These are phyloP conservation scores for Drosophila yooni DNA, from an alignment of 2,888 invertebrate species.

Conservation along the genomic window DNA sequence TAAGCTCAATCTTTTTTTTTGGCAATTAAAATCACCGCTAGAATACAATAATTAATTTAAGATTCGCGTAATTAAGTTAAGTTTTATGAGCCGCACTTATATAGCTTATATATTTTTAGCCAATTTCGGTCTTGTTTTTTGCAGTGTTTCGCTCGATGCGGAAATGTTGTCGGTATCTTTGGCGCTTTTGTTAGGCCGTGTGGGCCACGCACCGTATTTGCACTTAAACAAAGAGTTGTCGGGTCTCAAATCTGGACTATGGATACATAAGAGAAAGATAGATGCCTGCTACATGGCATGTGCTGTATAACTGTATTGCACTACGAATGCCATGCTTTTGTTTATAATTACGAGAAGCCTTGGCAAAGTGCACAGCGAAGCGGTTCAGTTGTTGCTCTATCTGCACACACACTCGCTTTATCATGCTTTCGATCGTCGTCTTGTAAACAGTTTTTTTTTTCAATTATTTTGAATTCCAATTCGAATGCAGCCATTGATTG, in stretches of 20 bases:
- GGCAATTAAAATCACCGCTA: background rate
- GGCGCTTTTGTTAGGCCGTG: slow-evolving; percentile 37
- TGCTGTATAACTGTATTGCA: slow-evolving; percentile 16
- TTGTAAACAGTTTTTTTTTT: slow-evolving; percentile 11
- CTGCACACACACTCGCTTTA: background rate
- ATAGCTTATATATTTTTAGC: background rate
- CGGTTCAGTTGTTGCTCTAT: slow-evolving; percentile 17
- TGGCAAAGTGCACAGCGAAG: slow-evolving; percentile 49
- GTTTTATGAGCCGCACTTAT: background rate
- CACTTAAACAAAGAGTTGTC: slow-evolving; percentile 18
- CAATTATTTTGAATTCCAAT: slow-evolving; percentile 30
- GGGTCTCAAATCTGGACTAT: background rate
- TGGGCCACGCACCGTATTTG: slow-evolving; percentile 39
- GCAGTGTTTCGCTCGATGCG: slow-evolving; percentile 45
- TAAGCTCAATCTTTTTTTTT: background rate
- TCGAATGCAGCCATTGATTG: slow-evolving; percentile 60
- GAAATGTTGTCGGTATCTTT: slow-evolving; percentile 37
- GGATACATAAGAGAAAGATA: background rate
- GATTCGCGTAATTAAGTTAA: background rate
- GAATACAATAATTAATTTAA: background rate
- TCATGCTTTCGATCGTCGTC: slow-evolving; percentile 1
- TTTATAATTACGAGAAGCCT: slow-evolving; percentile 46
- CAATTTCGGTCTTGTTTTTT: background rate
- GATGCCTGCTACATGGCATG: slow-evolving; percentile 6
- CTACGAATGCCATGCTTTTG: slow-evolving; percentile 30